These are phyloP conservation scores for Taeniopygia guttata DNA, from an alignment of 2,797 vertebrate species.

Conservation along the genomic window DNA sequence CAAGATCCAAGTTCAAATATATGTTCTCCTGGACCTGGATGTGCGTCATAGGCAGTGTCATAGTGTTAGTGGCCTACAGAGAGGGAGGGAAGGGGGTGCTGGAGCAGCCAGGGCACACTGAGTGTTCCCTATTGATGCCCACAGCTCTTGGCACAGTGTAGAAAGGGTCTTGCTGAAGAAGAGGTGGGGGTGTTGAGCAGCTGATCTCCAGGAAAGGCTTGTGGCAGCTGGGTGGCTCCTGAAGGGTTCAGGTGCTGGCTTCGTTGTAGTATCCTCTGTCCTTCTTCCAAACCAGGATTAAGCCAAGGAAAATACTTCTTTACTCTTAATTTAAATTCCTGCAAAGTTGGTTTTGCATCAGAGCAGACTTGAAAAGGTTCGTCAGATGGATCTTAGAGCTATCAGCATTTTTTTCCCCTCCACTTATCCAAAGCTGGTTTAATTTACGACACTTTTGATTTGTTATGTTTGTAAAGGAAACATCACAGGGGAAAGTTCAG, in stretches of 20 bases:
- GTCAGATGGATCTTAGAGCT: neutral
- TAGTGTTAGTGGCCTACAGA: neutral
- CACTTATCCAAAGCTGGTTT: neutral
- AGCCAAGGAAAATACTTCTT: neutral
- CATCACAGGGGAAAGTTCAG: neutral
- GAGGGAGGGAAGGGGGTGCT: neutral
- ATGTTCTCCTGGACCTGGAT: neutral
- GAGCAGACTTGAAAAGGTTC: slow-evolving; percentile 25
- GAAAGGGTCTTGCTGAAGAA: neutral
- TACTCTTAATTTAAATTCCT: slow-evolving; percentile 2
- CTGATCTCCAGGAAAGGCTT: neutral
- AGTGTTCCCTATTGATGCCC: neutral
- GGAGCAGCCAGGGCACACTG: neutral
- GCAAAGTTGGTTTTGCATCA: slow-evolving; percentile 2
- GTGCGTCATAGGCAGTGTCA: neutral
- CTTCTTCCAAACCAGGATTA: neutral
- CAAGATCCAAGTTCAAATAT: neutral
- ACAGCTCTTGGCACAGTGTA: neutral
- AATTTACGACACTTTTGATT: slow-evolving; percentile 12
- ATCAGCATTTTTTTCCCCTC: neutral
- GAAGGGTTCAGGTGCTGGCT: neutral
- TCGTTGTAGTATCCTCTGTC: neutral
- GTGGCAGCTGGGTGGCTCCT: neutral
- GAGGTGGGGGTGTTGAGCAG: neutral
- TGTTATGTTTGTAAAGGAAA: neutral